Evolutionary conservation across 2,797 vertebrate genomes (phyloP), one percentile per base, ranked within the genome.

Genomic region (Sebastes cheni): DNA sequence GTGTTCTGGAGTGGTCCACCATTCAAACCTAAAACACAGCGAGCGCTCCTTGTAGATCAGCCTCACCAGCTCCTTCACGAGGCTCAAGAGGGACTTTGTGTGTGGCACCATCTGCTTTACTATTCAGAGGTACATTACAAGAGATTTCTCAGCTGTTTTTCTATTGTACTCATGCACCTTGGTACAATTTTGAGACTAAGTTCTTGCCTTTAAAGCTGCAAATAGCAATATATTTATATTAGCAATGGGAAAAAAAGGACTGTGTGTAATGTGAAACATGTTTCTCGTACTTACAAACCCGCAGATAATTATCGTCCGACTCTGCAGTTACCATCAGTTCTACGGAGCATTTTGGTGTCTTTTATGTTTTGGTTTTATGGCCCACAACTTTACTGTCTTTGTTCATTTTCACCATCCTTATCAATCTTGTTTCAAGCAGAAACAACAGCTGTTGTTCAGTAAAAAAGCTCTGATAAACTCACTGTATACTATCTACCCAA

Each of bases 41-140:
- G 2, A 71, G 54, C 9, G 67, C 8, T 72, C 59, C 16, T 39
- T n/a, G 61, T 30, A 29, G 74, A 75, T 56, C 54, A 66, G 55
- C 56, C 9, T n/a, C 39, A 52, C 25, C n/a, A 52, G 22, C 25
- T 9, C 16, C 5, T 56, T 61, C 13, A 66, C 67, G 22, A 39
- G 60, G 25, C 58, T 67, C 61, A 32, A 39, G 62, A 39, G 59
- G 67, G 46, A 75, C 62, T 52, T 18, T 80, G 62, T 84, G 75
- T 83, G 80, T 66, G 58, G 74, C 36, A 80, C 61, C 70, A 71
- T 81, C 75, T 79, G 39, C 34, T 81, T 54, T 12, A 69, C 59
- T 34, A 39, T 64, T 30, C 50, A 50, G 13, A 56, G 22, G 46
- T 42, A 54, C 32, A 22, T 29, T 16, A 20, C 8, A 70, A 20